phyloP scores from a whole-genome alignment of 2,888 invertebrate genomes.

The Apotomis capreana region DNA sequence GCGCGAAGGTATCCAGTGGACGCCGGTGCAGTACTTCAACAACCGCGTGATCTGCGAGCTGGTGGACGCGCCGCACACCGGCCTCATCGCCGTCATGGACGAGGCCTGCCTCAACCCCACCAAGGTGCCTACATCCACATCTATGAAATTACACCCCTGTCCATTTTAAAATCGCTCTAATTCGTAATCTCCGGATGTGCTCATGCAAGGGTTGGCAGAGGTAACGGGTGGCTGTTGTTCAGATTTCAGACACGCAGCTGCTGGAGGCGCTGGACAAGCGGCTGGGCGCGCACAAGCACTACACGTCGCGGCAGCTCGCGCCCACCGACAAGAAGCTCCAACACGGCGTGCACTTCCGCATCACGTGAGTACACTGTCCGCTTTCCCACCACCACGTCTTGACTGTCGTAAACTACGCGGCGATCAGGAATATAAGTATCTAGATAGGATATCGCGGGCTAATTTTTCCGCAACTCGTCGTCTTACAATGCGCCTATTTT shows the following conservation, averaged over 20 bases:
- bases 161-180: no score
- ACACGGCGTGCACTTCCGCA: constrained; percentile 91
- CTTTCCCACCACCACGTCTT: no score
- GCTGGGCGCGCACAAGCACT: constrained; percentile 93
- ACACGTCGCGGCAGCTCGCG: constrained; percentile 92
- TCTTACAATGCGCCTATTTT: no score
- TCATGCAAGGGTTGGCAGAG: no score
- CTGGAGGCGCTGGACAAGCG: constrained; percentile 97
- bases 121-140: constrained; percentile 77
- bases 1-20: constrained; percentile 97
- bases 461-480: no score
- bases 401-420: no score
- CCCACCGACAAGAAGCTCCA: constrained; percentile 91
- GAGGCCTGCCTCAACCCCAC: constrained; percentile 98
- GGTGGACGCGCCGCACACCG: constrained; percentile 96
- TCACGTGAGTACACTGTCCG: constrained; percentile 83
- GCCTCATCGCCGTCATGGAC: constrained; percentile 96
- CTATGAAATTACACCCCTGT: no score
- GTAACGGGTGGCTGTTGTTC: background rate
- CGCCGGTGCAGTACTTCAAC: constrained; percentile 97
- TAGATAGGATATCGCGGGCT: no score
- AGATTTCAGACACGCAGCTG: constrained; percentile 88
- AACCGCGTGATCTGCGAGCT: constrained; percentile 98
- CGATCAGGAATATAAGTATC: no score
- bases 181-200: no score